Conservation (phyloP, 2,113 vertebrate species). For the Typhlomys cinereus region DNA sequence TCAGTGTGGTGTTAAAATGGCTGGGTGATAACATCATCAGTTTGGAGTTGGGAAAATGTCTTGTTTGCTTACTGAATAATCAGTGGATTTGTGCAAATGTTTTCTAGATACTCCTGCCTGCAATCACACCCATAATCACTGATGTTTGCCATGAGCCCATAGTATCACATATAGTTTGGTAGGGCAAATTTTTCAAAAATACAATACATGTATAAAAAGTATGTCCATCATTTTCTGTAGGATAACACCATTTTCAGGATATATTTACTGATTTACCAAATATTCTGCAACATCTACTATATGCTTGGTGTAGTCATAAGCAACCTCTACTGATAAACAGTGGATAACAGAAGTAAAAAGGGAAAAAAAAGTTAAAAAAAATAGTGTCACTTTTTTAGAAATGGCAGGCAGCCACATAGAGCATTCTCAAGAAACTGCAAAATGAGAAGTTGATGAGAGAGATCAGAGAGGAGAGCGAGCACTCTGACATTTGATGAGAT, state of each 20-base stretch:
- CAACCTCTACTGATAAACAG: not conserved
- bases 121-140: not conserved
- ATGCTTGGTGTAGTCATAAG: not conserved
- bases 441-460: conserved; percentile 13
- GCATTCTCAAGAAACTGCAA: not conserved
- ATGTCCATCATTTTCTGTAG: conserved; percentile 18
- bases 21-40: not conserved
- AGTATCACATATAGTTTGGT: not conserved
- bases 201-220: not conserved
- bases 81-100: not conserved
- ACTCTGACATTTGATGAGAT: conserved; percentile 58
- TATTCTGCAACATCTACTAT: not conserved
- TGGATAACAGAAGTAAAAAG: not conserved
- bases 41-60: not conserved
- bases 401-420: not conserved
- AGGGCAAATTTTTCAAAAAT: conserved; percentile 18
- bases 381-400: not conserved
- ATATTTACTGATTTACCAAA: not conserved
- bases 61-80: not conserved
- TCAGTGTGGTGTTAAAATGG: not conserved
- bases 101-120: not conserved
- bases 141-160: not conserved
- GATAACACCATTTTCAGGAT: conserved; percentile 24
- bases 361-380: not conserved
- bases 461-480: not conserved